phyloP scores from a whole-genome alignment of 2,888 invertebrate species.

The Rugalucina vietnamica region DNA sequence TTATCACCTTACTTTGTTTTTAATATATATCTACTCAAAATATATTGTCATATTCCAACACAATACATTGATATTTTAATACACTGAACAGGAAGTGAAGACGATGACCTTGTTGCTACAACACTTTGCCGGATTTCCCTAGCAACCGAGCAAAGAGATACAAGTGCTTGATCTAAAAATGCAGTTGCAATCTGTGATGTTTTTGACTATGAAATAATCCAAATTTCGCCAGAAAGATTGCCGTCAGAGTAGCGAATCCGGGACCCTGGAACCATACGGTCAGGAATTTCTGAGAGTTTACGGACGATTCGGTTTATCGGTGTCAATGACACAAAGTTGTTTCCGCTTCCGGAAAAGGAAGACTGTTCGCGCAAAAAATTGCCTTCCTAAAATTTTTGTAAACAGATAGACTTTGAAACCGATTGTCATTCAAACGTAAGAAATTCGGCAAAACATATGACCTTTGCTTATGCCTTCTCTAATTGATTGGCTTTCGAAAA shows the following conservation, averaged over 20 bases:
- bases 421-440: too few relatives aligned
- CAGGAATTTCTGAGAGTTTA: not conserved
- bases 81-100: not conserved
- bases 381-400: not conserved
- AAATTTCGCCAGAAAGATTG: too few relatives aligned
- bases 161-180: too few relatives aligned
- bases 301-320: not conserved
- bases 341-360: constrained; percentile 5
- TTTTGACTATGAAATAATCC: too few relatives aligned
- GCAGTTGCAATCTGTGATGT: too few relatives aligned
- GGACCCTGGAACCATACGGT: too few relatives aligned
- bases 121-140: constrained; percentile 43
- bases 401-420: too few relatives aligned
- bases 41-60: not conserved
- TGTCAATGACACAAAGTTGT: not conserved
- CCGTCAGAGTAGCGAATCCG: too few relatives aligned
- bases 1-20: not conserved
- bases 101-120: constrained; percentile 48
- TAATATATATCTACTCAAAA: not conserved
- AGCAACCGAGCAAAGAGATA: constrained; percentile 36
- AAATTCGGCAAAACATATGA: too few relatives aligned
- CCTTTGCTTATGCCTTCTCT: too few relatives aligned
- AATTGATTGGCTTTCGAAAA: too few relatives aligned
- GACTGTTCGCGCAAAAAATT: constrained; percentile 10
- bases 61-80: not conserved